Evolutionary conservation across 2,113 vertebrate genomes (phyloP), one percentile per base, ranked within the genome.

Genomic region (Lamprologus tigripictilis): DNA sequence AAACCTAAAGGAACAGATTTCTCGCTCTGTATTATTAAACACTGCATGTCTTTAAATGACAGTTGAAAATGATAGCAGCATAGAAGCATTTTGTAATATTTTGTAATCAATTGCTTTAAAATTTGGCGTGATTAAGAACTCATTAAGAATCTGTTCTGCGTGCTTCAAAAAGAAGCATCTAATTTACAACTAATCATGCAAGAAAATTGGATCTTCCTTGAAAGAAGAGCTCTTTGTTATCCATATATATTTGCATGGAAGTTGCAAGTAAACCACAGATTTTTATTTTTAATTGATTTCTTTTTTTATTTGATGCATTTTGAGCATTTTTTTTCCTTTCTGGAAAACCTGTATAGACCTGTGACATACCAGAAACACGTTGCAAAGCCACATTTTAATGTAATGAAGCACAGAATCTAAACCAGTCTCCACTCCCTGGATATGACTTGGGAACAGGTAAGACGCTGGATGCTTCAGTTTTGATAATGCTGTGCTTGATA

Each of bases 271-370:
- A 68, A 37, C 19, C 19, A 37, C 19, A 8, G 21, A 71, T 13
- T 68, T 68, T 1, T 13, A 0, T 23, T 9, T 54, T 21, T 1
- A 11, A 14, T 40, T 9, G 2, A 3, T 21, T 42, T 23, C 1
- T 7, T 7, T 47, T 61, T 45, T 73, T 16, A 17, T 26, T 73
- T 21, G 14, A 47, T 3, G n/a, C 7, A 5, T 71, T 71, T 23
- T 14, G 35, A 71, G 35, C n/a, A 68, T 16, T 42, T 26, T 42
- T 21, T 45, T 16, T 3, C 68, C 40, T 73, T 26, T 45, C 21
- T 26, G 12, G 37, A 73, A 26, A 73, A 10, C 63, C 37, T 23
- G 3, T 45, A 45, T 16, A 45, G 63, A 26, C 14, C 21, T 1
- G 68, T 47, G 14, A 19, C 40, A 76, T 8, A 76, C 23, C 40